Evolutionary conservation across 2,797 vertebrate genomes (phyloP).

Genomic region (Heteromormyrus szaboi): DNA sequence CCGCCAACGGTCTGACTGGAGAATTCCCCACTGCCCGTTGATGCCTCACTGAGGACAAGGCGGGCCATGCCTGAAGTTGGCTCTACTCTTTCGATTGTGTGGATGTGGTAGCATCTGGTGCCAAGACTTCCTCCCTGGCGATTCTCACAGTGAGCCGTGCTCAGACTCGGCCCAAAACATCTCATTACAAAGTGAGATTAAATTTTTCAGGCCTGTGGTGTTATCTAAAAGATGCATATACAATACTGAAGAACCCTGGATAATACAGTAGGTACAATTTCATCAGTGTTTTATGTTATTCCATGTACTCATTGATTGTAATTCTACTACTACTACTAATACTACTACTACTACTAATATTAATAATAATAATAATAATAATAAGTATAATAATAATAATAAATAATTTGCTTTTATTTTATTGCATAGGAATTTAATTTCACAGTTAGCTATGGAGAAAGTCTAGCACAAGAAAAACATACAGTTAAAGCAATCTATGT

Average conservation of each 20-base stretch:
- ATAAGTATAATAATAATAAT: neutral
- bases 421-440: neutral
- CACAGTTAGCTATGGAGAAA: neutral
- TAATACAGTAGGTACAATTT: neutral
- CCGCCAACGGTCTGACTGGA: neutral
- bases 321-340: neutral
- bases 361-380: neutral
- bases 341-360: neutral
- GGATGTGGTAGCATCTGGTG: neutral
- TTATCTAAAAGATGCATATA: neutral
- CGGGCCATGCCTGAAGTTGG: neutral
- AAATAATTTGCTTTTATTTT: neutral
- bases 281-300: neutral
- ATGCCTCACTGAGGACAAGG: neutral
- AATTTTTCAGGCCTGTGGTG: neutral
- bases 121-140: neutral
- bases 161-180: neutral
- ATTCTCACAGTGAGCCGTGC: neutral
- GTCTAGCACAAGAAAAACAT: neutral
- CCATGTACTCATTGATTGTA: neutral
- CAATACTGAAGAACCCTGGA: neutral
- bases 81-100: neutral
- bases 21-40: neutral
- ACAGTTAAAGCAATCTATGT: neutral
- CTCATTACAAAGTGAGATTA: constrained; percentile 3